These are phyloP conservation scores for Auanema freiburgensis DNA, from an alignment of 2,888 invertebrate species.

Conservation along the genomic window DNA sequence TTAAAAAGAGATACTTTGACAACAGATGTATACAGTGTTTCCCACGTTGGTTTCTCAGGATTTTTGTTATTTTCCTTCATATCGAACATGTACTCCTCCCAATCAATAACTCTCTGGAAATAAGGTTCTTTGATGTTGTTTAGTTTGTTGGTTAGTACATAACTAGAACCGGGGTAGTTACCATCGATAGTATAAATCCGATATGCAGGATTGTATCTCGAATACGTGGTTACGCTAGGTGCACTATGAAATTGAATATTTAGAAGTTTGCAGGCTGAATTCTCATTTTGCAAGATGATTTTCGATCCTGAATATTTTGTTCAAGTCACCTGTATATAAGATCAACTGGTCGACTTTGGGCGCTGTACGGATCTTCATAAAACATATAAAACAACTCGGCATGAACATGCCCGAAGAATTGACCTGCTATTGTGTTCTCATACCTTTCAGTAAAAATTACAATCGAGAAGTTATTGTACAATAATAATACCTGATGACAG, in stretches of 20 bases:
- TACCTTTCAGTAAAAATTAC: constrained; percentile 69
- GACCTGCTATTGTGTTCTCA: constrained; percentile 76
- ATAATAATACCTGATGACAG: constrained; percentile 71
- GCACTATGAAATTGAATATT: constrained; percentile 69
- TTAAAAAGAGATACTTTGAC: constrained; percentile 22
- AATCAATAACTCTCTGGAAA: constrained; percentile 81
- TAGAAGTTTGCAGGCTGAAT: too few relatives aligned
- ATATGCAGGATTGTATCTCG: constrained; percentile 82
- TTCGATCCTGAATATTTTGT: too few relatives aligned
- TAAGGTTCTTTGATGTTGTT: not conserved
- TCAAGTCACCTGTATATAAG: constrained; percentile 1
- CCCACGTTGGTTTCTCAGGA: constrained; percentile 65
- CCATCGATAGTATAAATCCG: constrained; percentile 93
- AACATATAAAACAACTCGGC: constrained; percentile 90
- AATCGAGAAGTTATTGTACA: not conserved
- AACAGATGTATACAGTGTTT: constrained; percentile 24
- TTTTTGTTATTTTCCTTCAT: constrained; percentile 81
- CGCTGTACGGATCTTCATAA: constrained; percentile 68
- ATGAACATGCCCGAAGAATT: constrained; percentile 89
- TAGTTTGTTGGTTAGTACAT: constrained; percentile 11
- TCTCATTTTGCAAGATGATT: too few relatives aligned
- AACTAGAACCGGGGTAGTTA: constrained; percentile 67
- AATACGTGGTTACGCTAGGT: constrained; percentile 79
- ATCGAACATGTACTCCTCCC: constrained; percentile 94
- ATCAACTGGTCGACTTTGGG: constrained; percentile 7